Base-by-base conservation (phyloP, 2,113 vertebrate genomes). In the Phodopus roborovskii region DNA sequence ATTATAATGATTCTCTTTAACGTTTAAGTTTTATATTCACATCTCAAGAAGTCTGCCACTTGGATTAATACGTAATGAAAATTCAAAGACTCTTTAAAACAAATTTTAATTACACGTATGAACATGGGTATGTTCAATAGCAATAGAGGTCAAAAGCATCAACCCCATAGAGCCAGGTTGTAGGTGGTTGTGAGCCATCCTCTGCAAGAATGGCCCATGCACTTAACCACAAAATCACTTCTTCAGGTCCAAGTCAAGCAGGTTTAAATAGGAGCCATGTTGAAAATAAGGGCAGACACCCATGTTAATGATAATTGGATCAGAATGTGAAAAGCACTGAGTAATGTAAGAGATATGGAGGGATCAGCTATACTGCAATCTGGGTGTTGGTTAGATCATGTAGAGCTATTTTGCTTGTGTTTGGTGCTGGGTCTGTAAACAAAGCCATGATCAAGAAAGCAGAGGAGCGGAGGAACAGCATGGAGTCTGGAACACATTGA, bases 21-120 rank as follows among this genome's bases (percentile, higher is more conserved):
- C 12, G 16, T 56, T 64, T 73, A 92, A 95, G 68, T 92, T 62
- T 36, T 60, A 90, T 91, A 92, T 77, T 87, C 50, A 42, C 28
- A 6, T 71, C n/a, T 90, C 62, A 77, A 75, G 66, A 88, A 90
- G 24, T n/a, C 33, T 84, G n/a, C 64, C 71, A 45, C 60, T 92
- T 82, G 85, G 68, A 53, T 87, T 5, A 26, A 79, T 48, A 91
- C 53, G 48, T 81, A 74, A 53, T 45, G 56, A 62, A 73, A 91
- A 87, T 48, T 24, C 60, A 83, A 87, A 42, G 75, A 28, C 74
- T 53, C 56, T 60, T 60, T 60, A 60, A 62, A 62, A 62, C n/a
- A 42, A 30, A 42, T 83, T 83, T 28, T 62, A 62, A 62, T n/a
- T 83, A 28, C n/a, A 83, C 10, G 3, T 42, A 30, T 83, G n/a